Conservation (phyloP, 2,797 vertebrate genomes). For the Hoplostethus mediterraneus region DNA sequence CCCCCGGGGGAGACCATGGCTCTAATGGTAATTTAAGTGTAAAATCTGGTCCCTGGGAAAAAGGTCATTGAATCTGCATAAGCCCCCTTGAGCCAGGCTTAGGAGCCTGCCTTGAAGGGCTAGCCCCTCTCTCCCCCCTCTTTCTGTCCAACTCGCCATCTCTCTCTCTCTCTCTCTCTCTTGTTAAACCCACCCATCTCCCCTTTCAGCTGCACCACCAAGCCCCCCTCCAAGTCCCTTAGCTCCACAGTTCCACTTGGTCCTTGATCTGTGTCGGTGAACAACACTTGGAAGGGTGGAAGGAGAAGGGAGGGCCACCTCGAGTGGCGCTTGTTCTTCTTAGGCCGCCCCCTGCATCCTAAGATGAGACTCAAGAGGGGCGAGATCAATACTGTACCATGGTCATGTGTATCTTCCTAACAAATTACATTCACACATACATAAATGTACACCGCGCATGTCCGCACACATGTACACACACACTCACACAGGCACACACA, state of each 20-base stretch:
- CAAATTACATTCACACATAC: slow-evolving; percentile 58
- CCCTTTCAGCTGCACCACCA: slow-evolving; percentile 29
- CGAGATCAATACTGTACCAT: slow-evolving; percentile 85
- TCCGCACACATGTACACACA: slow-evolving; percentile 32
- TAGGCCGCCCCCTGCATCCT: slow-evolving; percentile 84
- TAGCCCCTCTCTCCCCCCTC: slow-evolving; percentile 53
- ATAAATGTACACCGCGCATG: slow-evolving; percentile 48
- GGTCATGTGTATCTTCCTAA: slow-evolving; percentile 71
- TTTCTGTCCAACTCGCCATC: slow-evolving; percentile 49
- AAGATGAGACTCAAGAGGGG: slow-evolving; percentile 86
- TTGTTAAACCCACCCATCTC: slow-evolving; percentile 27
- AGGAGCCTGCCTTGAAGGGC: slow-evolving; percentile 87
- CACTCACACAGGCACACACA: slow-evolving; percentile 32
- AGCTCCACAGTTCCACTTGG: slow-evolving; percentile 62
- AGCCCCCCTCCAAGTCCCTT: slow-evolving; percentile 38
- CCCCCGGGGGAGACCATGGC: slow-evolving; percentile 85
- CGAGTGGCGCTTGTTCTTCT: slow-evolving; percentile 35
- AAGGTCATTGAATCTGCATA: slow-evolving; percentile 98
- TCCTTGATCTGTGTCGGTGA: slow-evolving; percentile 86
- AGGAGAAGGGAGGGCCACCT: slow-evolving; percentile 38
- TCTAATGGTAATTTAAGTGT: slow-evolving; percentile 97
- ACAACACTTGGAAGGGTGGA: slow-evolving; percentile 54
- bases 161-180: slow-evolving; percentile 5
- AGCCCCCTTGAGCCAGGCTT: slow-evolving; percentile 92
- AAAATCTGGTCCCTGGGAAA: slow-evolving; percentile 95